Percentiles rank a stretch among this genome's conserved stretches.
phyloP scores from a whole-genome alignment of 2,113 vertebrate species.

The Oncorhynchus kisutch region DNA sequence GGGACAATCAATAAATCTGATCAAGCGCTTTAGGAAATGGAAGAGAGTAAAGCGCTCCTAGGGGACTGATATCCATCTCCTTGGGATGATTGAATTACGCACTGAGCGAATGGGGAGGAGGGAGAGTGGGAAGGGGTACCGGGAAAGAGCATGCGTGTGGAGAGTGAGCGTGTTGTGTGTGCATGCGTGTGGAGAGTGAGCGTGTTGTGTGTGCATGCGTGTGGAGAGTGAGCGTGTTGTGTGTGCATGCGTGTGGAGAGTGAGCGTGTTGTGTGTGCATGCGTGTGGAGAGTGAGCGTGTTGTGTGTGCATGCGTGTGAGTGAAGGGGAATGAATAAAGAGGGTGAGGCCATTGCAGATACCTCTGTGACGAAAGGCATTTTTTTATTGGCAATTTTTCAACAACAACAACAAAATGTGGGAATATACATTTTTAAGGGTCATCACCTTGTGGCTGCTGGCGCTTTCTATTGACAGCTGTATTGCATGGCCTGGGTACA shows the following conservation, averaged over 20 bases:
- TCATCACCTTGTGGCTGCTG: constrained; percentile 42
- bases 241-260: constrained; percentile 46
- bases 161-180: constrained; percentile 47
- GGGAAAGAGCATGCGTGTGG: constrained; percentile 46
- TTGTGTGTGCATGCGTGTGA: constrained; percentile 25
- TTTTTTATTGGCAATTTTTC: neutral
- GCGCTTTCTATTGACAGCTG: constrained; percentile 46
- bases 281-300: constrained; percentile 49
- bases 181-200: constrained; percentile 34
- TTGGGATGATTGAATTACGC: constrained; percentile 80
- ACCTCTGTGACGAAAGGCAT: constrained; percentile 20
- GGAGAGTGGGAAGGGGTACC: constrained; percentile 60
- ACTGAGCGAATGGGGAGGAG: constrained; percentile 60
- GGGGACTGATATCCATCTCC: constrained; percentile 79
- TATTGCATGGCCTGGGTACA: constrained; percentile 25
- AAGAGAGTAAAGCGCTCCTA: constrained; percentile 79
- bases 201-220: constrained; percentile 45
- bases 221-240: constrained; percentile 47
- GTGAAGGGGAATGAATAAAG: constrained; percentile 12
- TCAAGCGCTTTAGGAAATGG: constrained; percentile 83
- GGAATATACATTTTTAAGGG: constrained; percentile 52
- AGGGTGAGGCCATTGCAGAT: constrained; percentile 52
- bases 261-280: constrained; percentile 45
- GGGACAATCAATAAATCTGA: constrained; percentile 82
- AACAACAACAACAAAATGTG: neutral